Evolutionary conservation across 2,888 invertebrate species (phyloP), one percentile per base, ranked within the genome.

Genomic region (Chymomyza procnemis): DNA sequence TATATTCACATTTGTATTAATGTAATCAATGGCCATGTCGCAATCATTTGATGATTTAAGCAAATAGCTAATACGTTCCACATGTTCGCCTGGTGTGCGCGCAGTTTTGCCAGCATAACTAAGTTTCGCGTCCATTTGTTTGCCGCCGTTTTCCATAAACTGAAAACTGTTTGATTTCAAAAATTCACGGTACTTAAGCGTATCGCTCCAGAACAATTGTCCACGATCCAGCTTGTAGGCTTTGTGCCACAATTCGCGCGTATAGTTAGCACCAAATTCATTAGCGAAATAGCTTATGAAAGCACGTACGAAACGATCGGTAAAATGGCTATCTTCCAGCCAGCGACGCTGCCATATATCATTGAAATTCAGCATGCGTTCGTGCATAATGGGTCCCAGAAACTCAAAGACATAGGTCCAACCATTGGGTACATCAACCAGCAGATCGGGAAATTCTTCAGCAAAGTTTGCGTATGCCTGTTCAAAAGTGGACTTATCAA

Each of bases 21-120:
- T 89, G 66, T 89, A 90, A 61, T 90, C 90, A 60, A 90, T 89
- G 62, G 90, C 90, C 75, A 89, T 80, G 71, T 90, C 87, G 56
- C 87, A 79, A 16, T 75, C 76, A 62, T 68, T 83, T 8, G 78
- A 78, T 61, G 78, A 64, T 8, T 76, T 79, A 61, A 90, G 68
- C 65, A 90, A 73, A 66, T 79, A 73, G 65, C 87, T 80, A 41
- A 90, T 89, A 8, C 90, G 85, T 47, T 87, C 79, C 69, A 90
- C 81, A 66, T 89, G 85, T 41, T 89, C 86, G 14, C 46, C 60
- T 5, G 77, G 67, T 5, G 75, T 73, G 55, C 74, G 76, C 6
- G 62, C 66, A 62, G 71, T 34, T 50, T 61, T 52, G 26, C 22
- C 54, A 34, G 56, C 12, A 16, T 65, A 16, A 41, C 61, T 34